phyloP scores from a whole-genome alignment of 1,140 invertebrate genomes.

The Aphaenogaster ashmeadi region DNA sequence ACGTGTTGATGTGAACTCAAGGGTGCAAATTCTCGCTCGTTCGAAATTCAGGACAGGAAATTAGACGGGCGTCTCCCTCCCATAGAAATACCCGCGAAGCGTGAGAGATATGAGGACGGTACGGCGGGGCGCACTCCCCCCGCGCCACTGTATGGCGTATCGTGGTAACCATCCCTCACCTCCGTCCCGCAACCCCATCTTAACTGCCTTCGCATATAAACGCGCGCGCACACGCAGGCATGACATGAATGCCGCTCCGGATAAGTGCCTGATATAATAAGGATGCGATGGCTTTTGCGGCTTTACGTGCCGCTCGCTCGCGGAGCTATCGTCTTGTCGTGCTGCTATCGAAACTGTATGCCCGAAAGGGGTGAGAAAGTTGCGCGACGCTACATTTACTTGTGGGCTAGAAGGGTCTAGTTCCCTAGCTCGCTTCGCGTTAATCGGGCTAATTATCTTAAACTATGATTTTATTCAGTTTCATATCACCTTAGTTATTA shows the following conservation, averaged over 20 bases:
- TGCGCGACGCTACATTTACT: constrained; percentile 42
- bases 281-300: constrained; percentile 57
- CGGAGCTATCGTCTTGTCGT: constrained; percentile 49
- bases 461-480: constrained; percentile 10
- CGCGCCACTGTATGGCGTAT: constrained; percentile 61
- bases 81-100: constrained; percentile 86
- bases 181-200: constrained; percentile 64
- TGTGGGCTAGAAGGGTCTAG: not conserved
- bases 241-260: constrained; percentile 68
- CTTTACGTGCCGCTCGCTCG: constrained; percentile 57
- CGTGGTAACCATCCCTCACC: constrained; percentile 70
- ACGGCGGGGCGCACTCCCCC: constrained; percentile 34
- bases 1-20: constrained; percentile 84
- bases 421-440: not conserved
- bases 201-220: constrained; percentile 49
- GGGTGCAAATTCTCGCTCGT: constrained; percentile 85
- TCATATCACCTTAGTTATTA: not conserved
- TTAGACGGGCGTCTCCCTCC: constrained; percentile 85
- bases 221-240: constrained; percentile 63
- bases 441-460: constrained; percentile 29
- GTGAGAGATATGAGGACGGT: constrained; percentile 84
- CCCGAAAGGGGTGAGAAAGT: constrained; percentile 3
- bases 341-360: constrained; percentile 59
- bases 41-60: constrained; percentile 88
- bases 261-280: constrained; percentile 73